Percentiles rank a stretch among this genome's conserved stretches.
These are phyloP conservation scores for Syngnathoides biaculeatus DNA, from an alignment of 2,113 vertebrate genomes.

Conservation along the genomic window DNA sequence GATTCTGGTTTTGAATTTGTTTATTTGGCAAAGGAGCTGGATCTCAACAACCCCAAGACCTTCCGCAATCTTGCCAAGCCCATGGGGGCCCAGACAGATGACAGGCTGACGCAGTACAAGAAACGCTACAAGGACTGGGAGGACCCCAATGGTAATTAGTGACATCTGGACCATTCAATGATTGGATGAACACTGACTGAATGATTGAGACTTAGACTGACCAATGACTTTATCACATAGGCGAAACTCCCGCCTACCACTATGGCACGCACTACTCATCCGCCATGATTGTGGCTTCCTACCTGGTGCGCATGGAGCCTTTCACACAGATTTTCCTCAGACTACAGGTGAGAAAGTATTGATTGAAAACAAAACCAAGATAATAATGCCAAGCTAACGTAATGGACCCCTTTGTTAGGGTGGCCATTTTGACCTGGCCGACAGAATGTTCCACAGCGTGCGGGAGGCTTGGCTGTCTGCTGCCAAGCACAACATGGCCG, in stretches of 20 bases:
- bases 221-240: slow-evolving; percentile 54
- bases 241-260: slow-evolving; percentile 97
- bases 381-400: not conserved
- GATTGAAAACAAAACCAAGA: not conserved
- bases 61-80: slow-evolving; percentile 95
- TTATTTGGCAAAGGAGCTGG: slow-evolving; percentile 81
- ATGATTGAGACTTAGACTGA: not conserved
- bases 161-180: not conserved
- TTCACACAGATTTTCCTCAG: slow-evolving; percentile 97
- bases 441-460: slow-evolving; percentile 98
- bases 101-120: slow-evolving; percentile 92
- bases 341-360: slow-evolving; percentile 69
- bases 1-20: not conserved
- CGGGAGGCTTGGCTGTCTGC: slow-evolving; percentile 95
- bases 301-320: slow-evolving; percentile 95
- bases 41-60: slow-evolving; percentile 91
- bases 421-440: slow-evolving; percentile 95
- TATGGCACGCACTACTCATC: slow-evolving; percentile 98
- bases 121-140: slow-evolving; percentile 98
- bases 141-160: slow-evolving; percentile 84
- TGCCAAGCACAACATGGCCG: slow-evolving; percentile 99
- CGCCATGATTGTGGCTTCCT: slow-evolving; percentile 97
- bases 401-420: slow-evolving; percentile 70
- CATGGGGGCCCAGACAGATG: slow-evolving; percentile 96
- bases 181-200: not conserved